Base-by-base conservation (phyloP, 1,140 invertebrate genomes). In the Drosophila teissieri region DNA sequence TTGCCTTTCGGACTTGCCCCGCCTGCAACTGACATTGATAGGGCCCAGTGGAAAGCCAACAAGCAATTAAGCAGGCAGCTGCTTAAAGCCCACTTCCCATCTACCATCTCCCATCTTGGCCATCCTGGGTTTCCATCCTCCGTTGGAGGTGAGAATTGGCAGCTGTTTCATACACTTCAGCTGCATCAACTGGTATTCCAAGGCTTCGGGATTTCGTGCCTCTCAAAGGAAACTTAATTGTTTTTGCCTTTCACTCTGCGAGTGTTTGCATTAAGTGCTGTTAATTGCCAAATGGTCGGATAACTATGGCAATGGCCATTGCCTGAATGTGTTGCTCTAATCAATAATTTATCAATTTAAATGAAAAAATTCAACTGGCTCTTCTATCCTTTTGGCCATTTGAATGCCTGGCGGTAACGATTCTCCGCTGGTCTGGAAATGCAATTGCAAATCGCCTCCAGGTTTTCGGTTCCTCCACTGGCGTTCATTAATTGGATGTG, bases 21-120 rank as follows among this genome's bases (percentile, higher is more conserved):
- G 73, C 46, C 73, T 75, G 73, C 73, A 75, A 57, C 40, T 67
- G 73, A 75, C 72, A 54, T 73, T 74, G 72, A 74, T 74, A 55
- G 34, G 57, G 39, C 40, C 54, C 64, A 27, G 67, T 31, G 48
- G 27, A 75, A 65, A 75, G 73, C 61, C 72, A 75, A 68, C 52
- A 49, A 75, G 72, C 73, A 75, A 75, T 75, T 75, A 75, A 75
- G 46, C 53, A 65, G 73, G 24, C 53, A 74, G 39, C 72, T 56
- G 52, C 53, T 56, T 55, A 42, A 70, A 27, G 36, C 44, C 37
- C 42, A 70, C 48, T n/a, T 36, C 52, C 19, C 19, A 19, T 19
- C 19, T 24, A 44, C 22, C 4, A 42, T 40, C 52, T 31, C 8
- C 37, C 17, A 62, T 42, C 40, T 17, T 31, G 31, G 31, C 31